Base-by-base conservation (phyloP, 2,113 vertebrate genomes). In the Microcebus tavaratra region DNA sequence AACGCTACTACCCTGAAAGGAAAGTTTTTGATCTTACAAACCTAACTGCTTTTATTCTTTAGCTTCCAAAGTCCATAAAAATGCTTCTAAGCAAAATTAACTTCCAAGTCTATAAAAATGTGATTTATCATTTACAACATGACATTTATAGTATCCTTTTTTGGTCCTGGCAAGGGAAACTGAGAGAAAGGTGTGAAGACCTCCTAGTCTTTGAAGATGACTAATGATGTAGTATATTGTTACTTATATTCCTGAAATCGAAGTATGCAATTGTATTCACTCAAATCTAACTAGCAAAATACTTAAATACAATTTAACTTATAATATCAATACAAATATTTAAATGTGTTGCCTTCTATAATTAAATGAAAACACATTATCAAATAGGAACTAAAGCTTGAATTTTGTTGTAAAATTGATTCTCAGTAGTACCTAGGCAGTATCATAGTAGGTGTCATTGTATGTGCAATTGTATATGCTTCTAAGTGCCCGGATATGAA, bases 11-110 rank as follows among this genome's bases (percentile, higher is more conserved):
- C 53, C 53, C 81, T 96, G 86, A 86, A 95, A 96, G 93, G 96
- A 96, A 98, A 97, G 96, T 91, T 98, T 98, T 98, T 98, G 98
- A 98, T 98, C 98, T 98, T 96, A 97, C 78, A 97, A 98, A 94
- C 48, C 91, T 91, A 97, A 57, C 92, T 98, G 96, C 87, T 98
- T 98, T 98, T 61, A 73, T 94, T 98, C 97, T 97, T 7, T 0
- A 73, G 88, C 97, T 98, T 98, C 97, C 97, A 98, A 98, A 98
- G 95, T 98, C 98, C 96, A 98, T 99, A 98, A 99, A 98, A 98
- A 98, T 97, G 97, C 98, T 98, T 98, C 98, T 98, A 98, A 98
- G 98, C 93, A 98, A 99, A 98, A 98, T 98, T 98, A 98, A 97
- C 98, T 98, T 98, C 97, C 97, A 98, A 98, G 97, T 98, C 98